These are phyloP conservation scores for cat (Felis catus) DNA, from an alignment of 2,113 vertebrate genomes.

Conservation along the genomic window DNA sequence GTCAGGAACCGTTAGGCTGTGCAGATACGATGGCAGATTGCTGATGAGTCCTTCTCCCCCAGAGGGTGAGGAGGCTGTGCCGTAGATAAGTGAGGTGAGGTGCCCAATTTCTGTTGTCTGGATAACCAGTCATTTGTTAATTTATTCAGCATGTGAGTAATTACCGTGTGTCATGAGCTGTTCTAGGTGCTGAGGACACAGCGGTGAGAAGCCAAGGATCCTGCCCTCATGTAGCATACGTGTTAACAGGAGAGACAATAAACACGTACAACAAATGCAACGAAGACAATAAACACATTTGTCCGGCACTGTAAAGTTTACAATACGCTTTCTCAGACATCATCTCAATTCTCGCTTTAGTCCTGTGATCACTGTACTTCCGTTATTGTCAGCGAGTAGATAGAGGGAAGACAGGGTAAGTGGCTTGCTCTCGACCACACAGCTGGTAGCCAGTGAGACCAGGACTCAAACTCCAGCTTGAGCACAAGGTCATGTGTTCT, in stretches of 20 bases:
- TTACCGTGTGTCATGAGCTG: no score
- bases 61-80: not conserved
- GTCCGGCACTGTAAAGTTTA: not conserved
- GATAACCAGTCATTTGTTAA: not conserved
- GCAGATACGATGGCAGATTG: not conserved
- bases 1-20: not conserved
- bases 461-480: not conserved
- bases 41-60: not conserved
- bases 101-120: not conserved
- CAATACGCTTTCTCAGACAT: not conserved
- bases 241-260: not conserved
- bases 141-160: not conserved
- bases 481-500: not conserved
- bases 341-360: not conserved
- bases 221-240: not conserved
- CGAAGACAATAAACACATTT: no score
- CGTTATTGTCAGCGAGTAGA: not conserved
- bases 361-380: not conserved
- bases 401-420: not conserved
- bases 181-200: not conserved
- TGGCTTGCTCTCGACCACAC: not conserved
- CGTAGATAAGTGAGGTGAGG: not conserved
- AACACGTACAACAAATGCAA: no score
- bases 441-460: not conserved
- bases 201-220: not conserved